phyloP scores from a whole-genome alignment of 2,113 vertebrate genomes.

The Bufo bufo region DNA sequence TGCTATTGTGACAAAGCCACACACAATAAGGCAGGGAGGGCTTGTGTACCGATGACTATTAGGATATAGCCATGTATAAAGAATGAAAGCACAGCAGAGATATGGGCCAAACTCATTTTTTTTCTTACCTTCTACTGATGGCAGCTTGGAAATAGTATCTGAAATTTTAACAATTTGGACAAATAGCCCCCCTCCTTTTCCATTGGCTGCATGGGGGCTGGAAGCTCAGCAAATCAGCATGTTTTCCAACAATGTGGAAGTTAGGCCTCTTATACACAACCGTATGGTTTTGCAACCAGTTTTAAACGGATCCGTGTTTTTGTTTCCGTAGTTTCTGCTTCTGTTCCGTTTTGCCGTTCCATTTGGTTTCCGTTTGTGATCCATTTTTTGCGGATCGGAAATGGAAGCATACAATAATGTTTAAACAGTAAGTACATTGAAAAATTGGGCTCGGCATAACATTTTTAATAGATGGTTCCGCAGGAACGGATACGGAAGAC shows the following conservation, averaged over 20 bases:
- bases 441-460: too few relatives aligned
- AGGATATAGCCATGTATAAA: slow-evolving; percentile 47
- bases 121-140: neutral
- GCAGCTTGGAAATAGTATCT: slow-evolving; percentile 19
- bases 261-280: neutral
- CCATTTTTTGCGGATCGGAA: too few relatives aligned
- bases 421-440: too few relatives aligned
- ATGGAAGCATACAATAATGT: too few relatives aligned
- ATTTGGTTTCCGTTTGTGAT: too few relatives aligned
- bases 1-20: slow-evolving; percentile 65
- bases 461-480: too few relatives aligned
- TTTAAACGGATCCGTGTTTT: too few relatives aligned
- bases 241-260: neutral
- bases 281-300: too few relatives aligned
- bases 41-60: slow-evolving; percentile 33
- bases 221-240: slow-evolving; percentile 15
- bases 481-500: too few relatives aligned
- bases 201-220: neutral
- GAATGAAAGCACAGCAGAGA: slow-evolving; percentile 2
- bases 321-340: too few relatives aligned
- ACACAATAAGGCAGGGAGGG: slow-evolving; percentile 39
- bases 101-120: neutral
- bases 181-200: neutral
- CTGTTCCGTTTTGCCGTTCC: too few relatives aligned
- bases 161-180: slow-evolving; percentile 17